These are phyloP conservation scores for Myrmophylax atrothorax DNA, from an alignment of 2,113 vertebrate genomes.

Conservation along the genomic window DNA sequence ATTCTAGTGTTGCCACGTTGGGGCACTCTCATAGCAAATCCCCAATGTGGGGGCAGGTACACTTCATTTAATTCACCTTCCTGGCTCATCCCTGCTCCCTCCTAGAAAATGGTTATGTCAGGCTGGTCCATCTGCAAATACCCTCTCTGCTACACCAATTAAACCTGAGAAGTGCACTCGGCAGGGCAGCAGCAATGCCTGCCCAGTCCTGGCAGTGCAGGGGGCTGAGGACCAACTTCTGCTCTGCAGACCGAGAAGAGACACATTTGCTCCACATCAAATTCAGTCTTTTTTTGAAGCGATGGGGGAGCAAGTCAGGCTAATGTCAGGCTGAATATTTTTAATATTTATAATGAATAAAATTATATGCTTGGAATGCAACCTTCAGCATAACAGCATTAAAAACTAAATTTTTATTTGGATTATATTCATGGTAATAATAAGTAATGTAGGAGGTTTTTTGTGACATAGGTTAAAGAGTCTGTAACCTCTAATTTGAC, in stretches of 20 bases:
- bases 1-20: fast-evolving
- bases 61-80: not conserved
- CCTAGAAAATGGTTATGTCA: not conserved
- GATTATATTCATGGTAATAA: conserved; percentile 72
- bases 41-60: fast-evolving
- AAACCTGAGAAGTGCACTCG: not conserved
- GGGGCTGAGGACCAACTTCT: not conserved
- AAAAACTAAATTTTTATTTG: conserved; percentile 70
- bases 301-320: not conserved
- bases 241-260: not conserved
- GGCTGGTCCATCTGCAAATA: not conserved
- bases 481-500: conserved; percentile 76
- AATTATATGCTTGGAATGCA: conserved; percentile 70
- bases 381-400: conserved; percentile 63
- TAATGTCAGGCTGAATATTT: conserved; percentile 59
- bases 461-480: conserved; percentile 73
- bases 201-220: not conserved
- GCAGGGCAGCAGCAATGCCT: not conserved
- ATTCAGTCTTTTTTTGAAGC: not conserved
- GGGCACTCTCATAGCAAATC: not conserved
- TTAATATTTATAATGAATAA: conserved; percentile 74
- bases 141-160: not conserved
- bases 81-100: not conserved
- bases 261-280: not conserved
- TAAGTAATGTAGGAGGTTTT: conserved; percentile 26